phyloP scores from a whole-genome alignment of 2,797 vertebrate genomes.

The Platalea minor region DNA sequence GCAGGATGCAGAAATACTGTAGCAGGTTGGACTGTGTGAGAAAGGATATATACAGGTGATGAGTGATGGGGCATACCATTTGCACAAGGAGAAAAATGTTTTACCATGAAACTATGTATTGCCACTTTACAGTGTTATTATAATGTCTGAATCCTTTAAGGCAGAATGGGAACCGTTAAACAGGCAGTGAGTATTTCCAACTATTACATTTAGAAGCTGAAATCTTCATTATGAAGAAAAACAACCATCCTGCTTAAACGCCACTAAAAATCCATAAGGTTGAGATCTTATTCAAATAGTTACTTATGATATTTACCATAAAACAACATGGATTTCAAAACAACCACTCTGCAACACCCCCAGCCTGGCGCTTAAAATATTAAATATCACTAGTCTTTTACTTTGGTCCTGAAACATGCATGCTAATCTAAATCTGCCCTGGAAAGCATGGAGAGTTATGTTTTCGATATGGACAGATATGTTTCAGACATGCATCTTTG shows the following conservation, averaged over 20 bases:
- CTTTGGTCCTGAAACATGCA: neutral
- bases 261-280: neutral
- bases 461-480: neutral
- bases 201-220: neutral
- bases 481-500: neutral
- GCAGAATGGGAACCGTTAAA: neutral
- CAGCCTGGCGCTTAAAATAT: neutral
- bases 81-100: neutral
- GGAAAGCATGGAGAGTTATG: conserved; percentile 8
- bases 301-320: neutral
- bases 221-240: neutral
- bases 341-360: neutral
- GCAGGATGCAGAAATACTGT: neutral
- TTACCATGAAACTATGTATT: neutral
- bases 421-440: neutral
- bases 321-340: neutral
- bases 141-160: neutral
- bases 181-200: neutral
- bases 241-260: fast-evolving
- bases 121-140: neutral
- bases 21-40: neutral
- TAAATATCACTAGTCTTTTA: neutral
- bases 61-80: conserved; percentile 29
- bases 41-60: conserved; percentile 33
- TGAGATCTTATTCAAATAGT: neutral